A percentile compares a stretch with the other conserved stretches of the same genome.
Evolutionary conservation across 2,113 vertebrate genomes (phyloP).

Genomic region (Platichthys stellatus): DNA sequence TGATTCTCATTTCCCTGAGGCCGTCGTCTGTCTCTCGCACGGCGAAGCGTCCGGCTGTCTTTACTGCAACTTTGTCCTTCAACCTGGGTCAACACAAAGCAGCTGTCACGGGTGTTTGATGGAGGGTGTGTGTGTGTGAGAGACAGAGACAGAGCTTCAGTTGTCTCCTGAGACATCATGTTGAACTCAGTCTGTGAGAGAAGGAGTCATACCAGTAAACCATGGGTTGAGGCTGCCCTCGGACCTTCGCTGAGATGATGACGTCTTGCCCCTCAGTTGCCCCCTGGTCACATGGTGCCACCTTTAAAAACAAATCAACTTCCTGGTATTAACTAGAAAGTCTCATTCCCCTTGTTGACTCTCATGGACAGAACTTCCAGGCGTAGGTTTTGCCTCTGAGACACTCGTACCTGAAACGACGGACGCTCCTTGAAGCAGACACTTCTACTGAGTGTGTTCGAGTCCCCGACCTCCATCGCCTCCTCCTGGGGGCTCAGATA

Average conservation of each 20-base stretch:
- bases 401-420: conserved; percentile 86
- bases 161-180: not conserved
- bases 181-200: not conserved
- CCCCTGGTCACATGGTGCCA: conserved; percentile 85
- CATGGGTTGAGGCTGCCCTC: conserved; percentile 89
- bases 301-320: conserved; percentile 66
- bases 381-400: not conserved
- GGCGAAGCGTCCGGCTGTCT: conserved; percentile 79
- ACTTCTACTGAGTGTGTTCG: conserved; percentile 61
- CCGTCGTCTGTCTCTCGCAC: conserved; percentile 81
- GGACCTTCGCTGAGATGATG: conserved; percentile 83
- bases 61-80: conserved; percentile 87
- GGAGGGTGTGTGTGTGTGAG: not conserved
- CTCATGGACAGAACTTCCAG: too few relatives aligned
- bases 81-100: conserved; percentile 79
- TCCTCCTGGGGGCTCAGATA: conserved; percentile 90
- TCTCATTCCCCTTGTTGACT: too few relatives aligned
- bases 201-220: conserved; percentile 88
- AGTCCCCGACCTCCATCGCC: conserved; percentile 81
- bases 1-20: conserved; percentile 84
- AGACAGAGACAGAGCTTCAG: not conserved
- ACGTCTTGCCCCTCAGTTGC: conserved; percentile 90
- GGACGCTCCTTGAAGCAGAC: conserved; percentile 86
- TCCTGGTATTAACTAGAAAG: not conserved
- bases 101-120: conserved; percentile 22